phyloP scores from a whole-genome alignment of 2,888 invertebrate species.

The Halocaridina rubra region DNA sequence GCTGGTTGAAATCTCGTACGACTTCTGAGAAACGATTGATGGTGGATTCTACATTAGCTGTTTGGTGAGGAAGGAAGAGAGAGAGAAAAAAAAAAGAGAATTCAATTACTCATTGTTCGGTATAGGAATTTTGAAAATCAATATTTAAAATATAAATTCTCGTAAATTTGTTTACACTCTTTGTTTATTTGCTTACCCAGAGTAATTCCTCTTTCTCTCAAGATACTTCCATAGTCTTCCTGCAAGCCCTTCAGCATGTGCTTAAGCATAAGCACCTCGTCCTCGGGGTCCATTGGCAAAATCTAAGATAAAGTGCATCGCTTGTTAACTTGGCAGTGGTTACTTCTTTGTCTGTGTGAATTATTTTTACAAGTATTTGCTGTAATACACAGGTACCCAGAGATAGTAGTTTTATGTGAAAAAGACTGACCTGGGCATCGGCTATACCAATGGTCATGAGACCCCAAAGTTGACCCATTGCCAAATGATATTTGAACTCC shows the following conservation, averaged over 20 bases:
- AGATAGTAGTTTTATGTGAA: no score
- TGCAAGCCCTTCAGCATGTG: conserved; percentile 45
- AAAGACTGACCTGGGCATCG: conserved; percentile 49
- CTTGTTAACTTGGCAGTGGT: not conserved
- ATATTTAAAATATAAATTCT: not conserved
- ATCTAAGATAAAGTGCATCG: not conserved
- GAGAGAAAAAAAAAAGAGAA: not conserved
- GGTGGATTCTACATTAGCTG: not conserved
- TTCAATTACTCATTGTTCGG: not conserved
- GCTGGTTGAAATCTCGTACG: not conserved
- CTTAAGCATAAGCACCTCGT: conserved; percentile 16
- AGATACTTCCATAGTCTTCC: conserved; percentile 37
- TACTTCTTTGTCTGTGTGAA: not conserved
- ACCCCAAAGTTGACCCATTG: conserved; percentile 62
- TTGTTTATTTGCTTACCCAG: conserved; percentile 29
- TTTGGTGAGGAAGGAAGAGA: not conserved
- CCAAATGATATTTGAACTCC: conserved; percentile 66
- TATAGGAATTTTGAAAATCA: not conserved
- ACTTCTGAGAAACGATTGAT: not conserved
- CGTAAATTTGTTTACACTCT: not conserved
- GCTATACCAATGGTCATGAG: conserved; percentile 56
- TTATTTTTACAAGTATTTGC: not conserved
- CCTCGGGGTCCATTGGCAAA: conserved; percentile 40
- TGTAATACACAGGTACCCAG: no score
- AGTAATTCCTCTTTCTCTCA: conserved; percentile 37